Conservation (phyloP, 2,113 vertebrate genomes). For the Oophaga pumilio region DNA sequence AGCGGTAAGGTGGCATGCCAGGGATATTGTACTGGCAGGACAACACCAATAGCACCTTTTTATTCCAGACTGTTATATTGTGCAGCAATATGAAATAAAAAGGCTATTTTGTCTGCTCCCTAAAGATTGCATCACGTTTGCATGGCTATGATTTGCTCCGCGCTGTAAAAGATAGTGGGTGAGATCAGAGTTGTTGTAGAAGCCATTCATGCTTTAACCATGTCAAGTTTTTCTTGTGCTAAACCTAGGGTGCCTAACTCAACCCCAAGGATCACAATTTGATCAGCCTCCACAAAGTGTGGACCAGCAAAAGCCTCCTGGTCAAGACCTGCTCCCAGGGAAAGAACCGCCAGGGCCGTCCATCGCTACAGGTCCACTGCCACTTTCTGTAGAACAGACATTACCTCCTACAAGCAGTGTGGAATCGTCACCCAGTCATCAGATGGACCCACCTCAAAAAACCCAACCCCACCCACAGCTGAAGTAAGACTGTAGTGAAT, state of each 20-base stretch:
- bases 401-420: conserved; percentile 77
- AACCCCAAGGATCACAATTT: conserved; percentile 85
- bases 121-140: neutral
- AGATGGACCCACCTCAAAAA: conserved; percentile 77
- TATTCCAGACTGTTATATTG: neutral
- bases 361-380: conserved; percentile 81
- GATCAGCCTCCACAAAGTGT: conserved; percentile 77
- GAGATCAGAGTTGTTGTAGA: conserved; percentile 36
- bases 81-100: neutral
- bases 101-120: neutral
- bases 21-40: neutral
- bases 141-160: neutral
- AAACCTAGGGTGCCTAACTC: conserved; percentile 89
- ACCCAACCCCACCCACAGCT: conserved; percentile 91
- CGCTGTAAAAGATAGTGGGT: neutral
- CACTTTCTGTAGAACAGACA: conserved; percentile 81
- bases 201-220: conserved; percentile 72
- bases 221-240: conserved; percentile 81
- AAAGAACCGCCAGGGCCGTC: conserved; percentile 47
- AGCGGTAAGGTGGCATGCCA: neutral
- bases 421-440: conserved; percentile 77
- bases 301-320: conserved; percentile 72
- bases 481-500: conserved; percentile 84
- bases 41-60: neutral
- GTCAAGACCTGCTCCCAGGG: conserved; percentile 62